phyloP scores from a whole-genome alignment of 2,888 invertebrate species.

The Brachycybe producta region DNA sequence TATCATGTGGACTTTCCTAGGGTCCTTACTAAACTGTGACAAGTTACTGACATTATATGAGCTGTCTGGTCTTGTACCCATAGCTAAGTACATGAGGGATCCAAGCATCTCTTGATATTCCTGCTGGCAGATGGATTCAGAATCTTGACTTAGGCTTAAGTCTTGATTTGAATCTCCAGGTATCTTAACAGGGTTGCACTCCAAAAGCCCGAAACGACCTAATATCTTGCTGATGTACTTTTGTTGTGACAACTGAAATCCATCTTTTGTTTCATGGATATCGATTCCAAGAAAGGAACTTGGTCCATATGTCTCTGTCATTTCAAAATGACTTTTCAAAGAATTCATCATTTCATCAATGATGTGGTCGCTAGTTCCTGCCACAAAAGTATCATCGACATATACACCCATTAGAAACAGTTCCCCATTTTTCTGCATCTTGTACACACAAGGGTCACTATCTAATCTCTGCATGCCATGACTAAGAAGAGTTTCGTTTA shows the following conservation, averaged over 20 bases:
- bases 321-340: not conserved
- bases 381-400: not conserved
- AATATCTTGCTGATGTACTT: not conserved
- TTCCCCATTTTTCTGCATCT: not conserved
- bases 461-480: not conserved
- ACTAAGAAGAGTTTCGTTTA: not conserved
- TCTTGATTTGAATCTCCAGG: not conserved
- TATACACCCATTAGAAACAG: not conserved
- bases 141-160: not conserved
- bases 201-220: not conserved
- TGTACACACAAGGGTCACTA: not conserved
- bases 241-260: not conserved
- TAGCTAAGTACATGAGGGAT: not conserved
- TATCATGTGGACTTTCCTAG: not conserved
- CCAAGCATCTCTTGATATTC: slow-evolving; percentile 1
- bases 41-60: not conserved
- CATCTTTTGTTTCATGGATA: not conserved
- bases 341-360: not conserved
- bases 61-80: not conserved
- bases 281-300: not conserved
- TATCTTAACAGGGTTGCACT: not conserved
- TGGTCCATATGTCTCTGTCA: not conserved
- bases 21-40: not conserved
- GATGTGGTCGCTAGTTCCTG: not conserved
- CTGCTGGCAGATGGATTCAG: not conserved